phyloP scores from a whole-genome alignment of 2,888 invertebrate genomes.

The Micropterix aruncella region DNA sequence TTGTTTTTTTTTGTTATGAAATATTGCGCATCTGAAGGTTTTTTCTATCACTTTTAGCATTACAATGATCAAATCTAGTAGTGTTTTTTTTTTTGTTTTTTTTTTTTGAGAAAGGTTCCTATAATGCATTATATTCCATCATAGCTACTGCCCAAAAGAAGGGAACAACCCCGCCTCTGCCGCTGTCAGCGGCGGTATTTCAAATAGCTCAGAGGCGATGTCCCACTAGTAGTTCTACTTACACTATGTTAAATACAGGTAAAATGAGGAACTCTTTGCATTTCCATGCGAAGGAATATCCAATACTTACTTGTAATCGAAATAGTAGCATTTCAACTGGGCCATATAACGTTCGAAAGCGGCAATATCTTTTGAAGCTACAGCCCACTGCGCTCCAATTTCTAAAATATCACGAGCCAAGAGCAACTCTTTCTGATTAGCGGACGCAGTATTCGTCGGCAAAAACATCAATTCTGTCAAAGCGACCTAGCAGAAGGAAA shows the following conservation, averaged over 20 bases:
- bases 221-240: too few species aligned
- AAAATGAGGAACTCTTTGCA: not conserved
- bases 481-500: constrained; percentile 53
- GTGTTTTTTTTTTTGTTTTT: too few species aligned
- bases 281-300: not conserved
- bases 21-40: too few species aligned
- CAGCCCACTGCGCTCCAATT: constrained; percentile 93
- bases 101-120: too few species aligned
- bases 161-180: too few species aligned
- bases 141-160: too few species aligned
- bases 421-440: constrained; percentile 66
- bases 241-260: not conserved
- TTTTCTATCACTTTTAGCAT: too few species aligned
- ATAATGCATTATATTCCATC: too few species aligned
- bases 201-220: too few species aligned
- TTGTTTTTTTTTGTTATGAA: too few species aligned
- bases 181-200: too few species aligned
- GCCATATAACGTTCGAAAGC: constrained; percentile 96
- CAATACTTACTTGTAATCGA: constrained; percentile 63
- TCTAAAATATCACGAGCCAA: constrained; percentile 86
- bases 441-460: constrained; percentile 65
- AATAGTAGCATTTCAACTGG: constrained; percentile 94
- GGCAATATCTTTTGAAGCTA: constrained; percentile 82
- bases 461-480: constrained; percentile 73
- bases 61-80: too few species aligned